Evolutionary conservation across 2,888 invertebrate species (phyloP), one percentile per base, ranked within the genome.

Genomic region (Escarpia spicata): DNA sequence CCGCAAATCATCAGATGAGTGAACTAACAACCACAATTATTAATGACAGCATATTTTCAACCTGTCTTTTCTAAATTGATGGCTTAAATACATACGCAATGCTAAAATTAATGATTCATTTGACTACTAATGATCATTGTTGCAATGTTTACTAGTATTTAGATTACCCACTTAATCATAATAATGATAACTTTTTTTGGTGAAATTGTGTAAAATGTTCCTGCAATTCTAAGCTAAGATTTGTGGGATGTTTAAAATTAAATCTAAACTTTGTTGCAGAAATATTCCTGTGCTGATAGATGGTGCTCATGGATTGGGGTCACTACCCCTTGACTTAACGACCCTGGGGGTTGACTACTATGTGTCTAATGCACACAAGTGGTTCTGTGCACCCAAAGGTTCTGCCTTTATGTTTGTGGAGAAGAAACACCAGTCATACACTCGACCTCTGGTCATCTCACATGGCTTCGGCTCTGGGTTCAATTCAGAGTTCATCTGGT

Each of bases 401-500:
- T 94, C 95, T 92, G 96, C 96, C 3, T 95, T 96, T 92, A 93
- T 96, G 94, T 96, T 96, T 94, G 96, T 96, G 1, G 94, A 94
- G 90, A 94, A 93, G 92, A 94, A 95, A 8, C 94, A 94, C 37
- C 95, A 96, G 93, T 9, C 92, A 0, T 92, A 93, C 37, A 95
- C 95, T 31, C 93, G 95, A 91, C 96, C 96, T n/a, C 94, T 95
- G 37, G 94, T 96, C 92, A 94, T 96, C 60, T 96, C 96, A 8
- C 96, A 96, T 95, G 96, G 96, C n/a, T 95, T 95, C 94, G 96
- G 95, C 10, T 95, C 95, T 31, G 96, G 96, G 0, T 96, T 96
- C 93, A 95, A 94, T 93, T 96, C 96, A 6, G 96, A 96, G 93
- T 96, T 96, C 93, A 95, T 96, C n/a, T 96, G 96, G 96, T 93